phyloP scores from a whole-genome alignment of 2,797 vertebrate genomes.

The Amphiprion clarkii region DNA sequence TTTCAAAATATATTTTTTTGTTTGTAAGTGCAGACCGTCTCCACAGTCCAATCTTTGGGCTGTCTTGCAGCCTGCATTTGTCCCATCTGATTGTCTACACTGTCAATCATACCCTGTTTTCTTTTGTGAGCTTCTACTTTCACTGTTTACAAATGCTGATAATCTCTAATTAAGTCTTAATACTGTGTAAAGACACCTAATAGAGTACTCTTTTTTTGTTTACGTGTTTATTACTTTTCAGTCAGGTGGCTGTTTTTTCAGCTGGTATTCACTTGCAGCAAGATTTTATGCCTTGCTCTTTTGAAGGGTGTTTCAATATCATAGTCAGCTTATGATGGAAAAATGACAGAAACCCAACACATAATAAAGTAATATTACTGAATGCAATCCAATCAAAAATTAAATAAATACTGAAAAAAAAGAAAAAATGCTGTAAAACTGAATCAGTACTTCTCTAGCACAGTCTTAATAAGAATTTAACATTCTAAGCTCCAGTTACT shows the following conservation, averaged over 20 bases:
- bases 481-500: slow-evolving; percentile 8
- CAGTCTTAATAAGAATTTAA: slow-evolving; percentile 1
- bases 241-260: background rate
- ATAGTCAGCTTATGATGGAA: slow-evolving; percentile 4
- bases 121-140: background rate
- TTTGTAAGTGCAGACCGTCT: too few species aligned
- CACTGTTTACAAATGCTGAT: background rate
- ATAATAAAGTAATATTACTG: slow-evolving; percentile 1
- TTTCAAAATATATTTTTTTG: too few species aligned
- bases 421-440: background rate
- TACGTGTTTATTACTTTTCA: too few species aligned
- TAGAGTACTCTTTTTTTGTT: too few species aligned
- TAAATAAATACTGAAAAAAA: background rate
- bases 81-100: background rate
- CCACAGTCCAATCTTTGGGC: background rate
- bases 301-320: background rate
- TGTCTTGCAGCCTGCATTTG: background rate
- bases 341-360: slow-evolving; percentile 3
- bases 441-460: slow-evolving; percentile 8
- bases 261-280: slow-evolving; percentile 4
- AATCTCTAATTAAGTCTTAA: too few species aligned
- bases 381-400: background rate
- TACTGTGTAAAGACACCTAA: too few species aligned
- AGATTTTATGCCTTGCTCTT: background rate
- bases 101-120: slow-evolving; percentile 20